phyloP scores from a whole-genome alignment of 1,140 invertebrate genomes.

The fruit fly (Drosophila melanogaster) region Release_6_plus_ISO1_MT NT_033777.3:23904501-23905000 shows the following conservation, averaged over 20 bases:
- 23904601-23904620: conserved; percentile 66
- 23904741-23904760: conserved; percentile 25
- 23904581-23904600: conserved; percentile 60
- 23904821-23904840: conserved; percentile 9
- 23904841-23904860: conserved; percentile 16
- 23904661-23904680: conserved; percentile 55
- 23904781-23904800: conserved; percentile 40
- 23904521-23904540: conserved; percentile 59
- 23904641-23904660: neutral
- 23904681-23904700: conserved; percentile 69
- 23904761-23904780: conserved; percentile 25
- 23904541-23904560: conserved; percentile 64
- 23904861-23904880: conserved; percentile 53
- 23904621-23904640: conserved; percentile 36
- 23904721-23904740: no score
- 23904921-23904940: conserved; percentile 8
- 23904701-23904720: conserved; percentile 45
- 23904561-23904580: conserved; percentile 53
- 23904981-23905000: neutral
- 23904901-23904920: conserved; percentile 45
- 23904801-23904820: conserved; percentile 33
- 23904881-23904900: conserved; percentile 38
- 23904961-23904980: neutral
- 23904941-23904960: conserved; percentile 2
- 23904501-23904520: conserved; percentile 57